A percentile compares a stretch with the other conserved stretches of the same genome.
Evolutionary conservation across 2,797 vertebrate species (phyloP).

Genomic region (Dallia pectoralis): DNA sequence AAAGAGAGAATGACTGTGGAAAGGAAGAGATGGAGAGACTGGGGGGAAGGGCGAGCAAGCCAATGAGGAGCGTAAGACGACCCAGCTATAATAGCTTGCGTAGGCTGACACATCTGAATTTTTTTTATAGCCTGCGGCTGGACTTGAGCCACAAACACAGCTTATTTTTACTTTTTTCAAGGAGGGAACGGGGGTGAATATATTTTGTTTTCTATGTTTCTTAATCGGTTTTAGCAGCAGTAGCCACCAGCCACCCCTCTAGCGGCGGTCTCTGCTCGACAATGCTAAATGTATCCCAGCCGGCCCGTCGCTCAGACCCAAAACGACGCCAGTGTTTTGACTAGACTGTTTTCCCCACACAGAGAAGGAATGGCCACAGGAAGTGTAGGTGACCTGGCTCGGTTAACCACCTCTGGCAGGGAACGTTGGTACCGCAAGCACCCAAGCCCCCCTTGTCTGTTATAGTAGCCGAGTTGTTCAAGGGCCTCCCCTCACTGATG

Average conservation of each 20-base stretch:
- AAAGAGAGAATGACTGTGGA: conserved; percentile 9
- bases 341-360: conserved; percentile 80
- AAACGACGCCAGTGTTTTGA: conserved; percentile 81
- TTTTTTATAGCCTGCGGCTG: conserved; percentile 54
- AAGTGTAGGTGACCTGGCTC: conserved; percentile 79
- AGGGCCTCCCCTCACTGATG: conserved; percentile 43
- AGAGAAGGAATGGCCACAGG: conserved; percentile 66
- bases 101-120: conserved; percentile 75
- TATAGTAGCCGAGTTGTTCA: no score
- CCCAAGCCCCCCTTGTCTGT: no score
- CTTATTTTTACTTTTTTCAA: conserved; percentile 53
- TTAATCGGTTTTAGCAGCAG: conserved; percentile 58
- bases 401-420: conserved; percentile 69
- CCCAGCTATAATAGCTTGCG: conserved; percentile 70
- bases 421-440: conserved; percentile 54
- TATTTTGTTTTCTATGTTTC: conserved; percentile 68
- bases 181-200: conserved; percentile 27
- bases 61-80: conserved; percentile 53
- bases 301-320: conserved; percentile 59
- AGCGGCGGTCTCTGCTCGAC: conserved; percentile 46
- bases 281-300: conserved; percentile 75
- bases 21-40: conserved; percentile 26
- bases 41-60: conserved; percentile 38
- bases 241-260: conserved; percentile 60
- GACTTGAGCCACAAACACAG: conserved; percentile 51